A percentile compares a stretch with the other conserved stretches of the same genome.
These are phyloP conservation scores for Sula dactylatra DNA, from an alignment of 2,113 vertebrate genomes.

Conservation along the genomic window DNA sequence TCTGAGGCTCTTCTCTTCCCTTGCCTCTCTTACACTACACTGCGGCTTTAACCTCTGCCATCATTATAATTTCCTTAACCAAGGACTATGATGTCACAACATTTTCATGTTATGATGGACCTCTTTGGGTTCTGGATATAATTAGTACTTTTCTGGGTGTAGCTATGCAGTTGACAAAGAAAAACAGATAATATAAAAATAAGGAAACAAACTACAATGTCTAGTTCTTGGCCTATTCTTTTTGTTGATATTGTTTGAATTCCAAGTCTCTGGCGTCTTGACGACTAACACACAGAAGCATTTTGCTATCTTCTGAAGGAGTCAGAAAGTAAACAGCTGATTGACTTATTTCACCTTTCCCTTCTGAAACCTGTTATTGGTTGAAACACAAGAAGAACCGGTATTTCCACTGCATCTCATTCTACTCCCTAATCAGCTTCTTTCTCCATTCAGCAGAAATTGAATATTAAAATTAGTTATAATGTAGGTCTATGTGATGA, in stretches of 20 bases:
- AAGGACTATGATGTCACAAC: conserved; percentile 44
- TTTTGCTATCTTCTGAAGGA: neutral
- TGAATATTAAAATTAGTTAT: conserved; percentile 16
- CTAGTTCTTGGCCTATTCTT: neutral
- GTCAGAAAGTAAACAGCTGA: neutral
- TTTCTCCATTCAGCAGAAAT: neutral
- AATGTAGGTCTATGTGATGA: neutral
- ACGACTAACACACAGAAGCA: neutral
- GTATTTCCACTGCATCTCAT: neutral
- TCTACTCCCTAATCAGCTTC: neutral
- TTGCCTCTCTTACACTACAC: neutral
- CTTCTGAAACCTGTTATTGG: neutral
- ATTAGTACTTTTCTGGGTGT: conserved; percentile 19
- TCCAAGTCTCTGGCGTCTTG: neutral
- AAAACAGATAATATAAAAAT: conserved; percentile 3
- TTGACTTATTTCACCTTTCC: conserved; percentile 33
- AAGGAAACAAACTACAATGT: neutral
- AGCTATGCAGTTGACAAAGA: neutral
- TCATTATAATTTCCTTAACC: conserved; percentile 59
- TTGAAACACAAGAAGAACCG: neutral
- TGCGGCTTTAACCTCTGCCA: conserved; percentile 47
- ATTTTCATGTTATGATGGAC: conserved; percentile 55
- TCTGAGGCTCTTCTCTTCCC: neutral
- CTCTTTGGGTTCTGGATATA: conserved; percentile 20
- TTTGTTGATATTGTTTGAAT: neutral